Base-by-base conservation (phyloP, 2,888 invertebrate genomes). In the Parnassius smintheus region DNA sequence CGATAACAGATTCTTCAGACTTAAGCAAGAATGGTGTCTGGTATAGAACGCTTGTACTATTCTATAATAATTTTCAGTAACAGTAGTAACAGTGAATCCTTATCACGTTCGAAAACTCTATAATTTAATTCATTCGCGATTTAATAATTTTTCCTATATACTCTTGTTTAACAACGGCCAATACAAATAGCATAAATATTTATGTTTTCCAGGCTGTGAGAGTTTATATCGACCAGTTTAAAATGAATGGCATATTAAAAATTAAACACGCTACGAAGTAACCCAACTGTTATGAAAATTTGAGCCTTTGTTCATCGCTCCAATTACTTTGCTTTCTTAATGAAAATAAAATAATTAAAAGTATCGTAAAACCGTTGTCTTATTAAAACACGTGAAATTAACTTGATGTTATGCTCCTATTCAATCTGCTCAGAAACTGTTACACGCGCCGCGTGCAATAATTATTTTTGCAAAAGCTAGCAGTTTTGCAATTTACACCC, bases 401-500 rank as follows among this genome's bases (percentile, higher is more conserved):
- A 45, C 45, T 35, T 54, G 48, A 61, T 54, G 13, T 46, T 56
- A 13, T 52, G 57, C 46, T 44, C 60, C 48, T 55, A 55, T 56
- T 61, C 61, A 44, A 56, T 61, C 44, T 50, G 48, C 49, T 58
- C 25, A 25, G 25, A 46, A 10, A 56, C 55, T 55, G 56, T 59
- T 63, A 63, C 12, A 11, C 49, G 18, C 46, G 46, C 46, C 25
- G 35, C 55, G 25, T 59, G 42, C 41, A 51, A 51, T 25, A 45
- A 49, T 56, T 56, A 57, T 62, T 59, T 51, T 44, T 22, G 54
- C 46, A 50, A 42, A 55, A 50, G 54, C 49, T 59, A 59, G 13
- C 55, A 56, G 59, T 59, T 63, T 63, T 12, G 42, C 51, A 59
- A 59, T 56, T 59, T 49, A 66, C 67, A 59, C 52, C 58, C 57